phyloP scores from a whole-genome alignment of 2,888 invertebrate species.

The Leptopilina myrica region DNA sequence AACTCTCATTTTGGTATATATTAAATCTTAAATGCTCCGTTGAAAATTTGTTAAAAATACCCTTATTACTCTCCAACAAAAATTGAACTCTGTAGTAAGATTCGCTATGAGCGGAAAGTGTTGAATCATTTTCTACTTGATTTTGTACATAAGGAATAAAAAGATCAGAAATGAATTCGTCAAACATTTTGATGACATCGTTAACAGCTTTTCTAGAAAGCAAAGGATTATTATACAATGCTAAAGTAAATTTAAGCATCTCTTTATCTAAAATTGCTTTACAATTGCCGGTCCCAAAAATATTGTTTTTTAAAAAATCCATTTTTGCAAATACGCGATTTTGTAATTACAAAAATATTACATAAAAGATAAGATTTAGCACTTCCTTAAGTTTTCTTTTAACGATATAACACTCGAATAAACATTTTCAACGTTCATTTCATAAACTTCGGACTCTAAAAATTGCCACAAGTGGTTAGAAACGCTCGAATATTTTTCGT shows the following conservation, averaged over 20 bases:
- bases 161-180: constrained; percentile 42
- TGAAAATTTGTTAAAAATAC: constrained; percentile 47
- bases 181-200: constrained; percentile 29
- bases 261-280: background rate
- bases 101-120: background rate
- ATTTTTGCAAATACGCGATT: background rate
- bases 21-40: constrained; percentile 50
- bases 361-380: background rate
- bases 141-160: constrained; percentile 39
- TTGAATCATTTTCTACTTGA: constrained; percentile 30
- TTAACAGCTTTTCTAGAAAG: constrained; percentile 13
- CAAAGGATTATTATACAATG: constrained; percentile 41
- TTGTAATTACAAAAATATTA: background rate
- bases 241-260: constrained; percentile 29
- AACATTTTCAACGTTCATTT: constrained; percentile 21
- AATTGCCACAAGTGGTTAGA: constrained; percentile 46
- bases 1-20: constrained; percentile 46
- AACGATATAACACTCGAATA: background rate
- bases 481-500: constrained; percentile 25
- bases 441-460: constrained; percentile 42
- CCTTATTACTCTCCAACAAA: constrained; percentile 46
- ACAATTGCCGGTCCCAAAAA: background rate
- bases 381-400: background rate
- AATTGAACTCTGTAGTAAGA: constrained; percentile 34
- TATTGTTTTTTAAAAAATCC: background rate